Percentiles rank a stretch among this genome's conserved stretches.
Evolutionary conservation across 2,888 invertebrate genomes (phyloP).

Genomic region (Tiliacea citrago): DNA sequence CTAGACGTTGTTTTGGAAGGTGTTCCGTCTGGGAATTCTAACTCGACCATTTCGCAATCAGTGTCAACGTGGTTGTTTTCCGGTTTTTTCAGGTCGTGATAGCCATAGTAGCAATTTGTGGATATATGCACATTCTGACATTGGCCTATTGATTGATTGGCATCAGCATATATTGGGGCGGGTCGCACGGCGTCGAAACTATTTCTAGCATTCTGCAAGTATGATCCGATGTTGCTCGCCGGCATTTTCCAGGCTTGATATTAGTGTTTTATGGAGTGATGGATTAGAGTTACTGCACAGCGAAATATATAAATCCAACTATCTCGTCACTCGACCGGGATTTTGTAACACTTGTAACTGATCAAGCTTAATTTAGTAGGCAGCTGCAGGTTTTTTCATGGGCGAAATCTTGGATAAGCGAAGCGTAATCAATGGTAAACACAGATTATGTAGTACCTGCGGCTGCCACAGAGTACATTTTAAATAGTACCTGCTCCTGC

Average conservation of each 20-base stretch:
- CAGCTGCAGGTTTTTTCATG: not conserved
- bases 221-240: conserved; percentile 83
- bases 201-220: conserved; percentile 86
- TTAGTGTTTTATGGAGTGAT: not conserved
- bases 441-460: no score
- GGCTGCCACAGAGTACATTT: no score
- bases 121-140: conserved; percentile 87
- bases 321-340: conserved; percentile 8
- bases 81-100: conserved; percentile 79
- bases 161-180: conserved; percentile 83
- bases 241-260: conserved; percentile 77
- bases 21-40: conserved; percentile 64
- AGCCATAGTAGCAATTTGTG: conserved; percentile 90
- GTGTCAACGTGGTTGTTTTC: conserved; percentile 72
- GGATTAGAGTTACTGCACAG: conserved; percentile 6
- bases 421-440: not conserved
- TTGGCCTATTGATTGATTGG: conserved; percentile 82
- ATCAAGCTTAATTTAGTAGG: conserved; percentile 2
- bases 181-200: conserved; percentile 87
- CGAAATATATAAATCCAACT: not conserved
- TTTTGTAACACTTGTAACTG: conserved; percentile 8
- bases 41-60: conserved; percentile 87
- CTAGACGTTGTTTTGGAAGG: conserved; percentile 75
- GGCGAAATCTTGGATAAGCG: not conserved
- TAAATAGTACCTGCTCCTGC: no score